A percentile compares a stretch with the other conserved stretches of the same genome.
These are phyloP conservation scores for Phaonia tiefii DNA, from an alignment of 2,888 invertebrate species.

Conservation along the genomic window DNA sequence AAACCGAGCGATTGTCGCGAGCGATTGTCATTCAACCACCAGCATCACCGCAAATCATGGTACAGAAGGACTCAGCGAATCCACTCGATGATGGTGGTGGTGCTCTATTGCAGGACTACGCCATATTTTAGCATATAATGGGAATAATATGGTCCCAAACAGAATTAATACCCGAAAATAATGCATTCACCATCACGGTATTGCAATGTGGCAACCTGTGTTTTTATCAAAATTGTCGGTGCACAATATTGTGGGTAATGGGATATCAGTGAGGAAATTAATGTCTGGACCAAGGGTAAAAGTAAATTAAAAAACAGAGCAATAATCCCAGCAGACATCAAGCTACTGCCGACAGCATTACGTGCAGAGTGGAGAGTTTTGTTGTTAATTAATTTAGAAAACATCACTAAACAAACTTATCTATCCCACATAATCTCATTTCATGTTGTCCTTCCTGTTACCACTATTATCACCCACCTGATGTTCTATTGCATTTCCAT, in stretches of 20 bases:
- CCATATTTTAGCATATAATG: slow-evolving; percentile 84
- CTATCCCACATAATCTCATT: slow-evolving; percentile 4
- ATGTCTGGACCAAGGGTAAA: slow-evolving; percentile 90
- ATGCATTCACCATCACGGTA: slow-evolving; percentile 86
- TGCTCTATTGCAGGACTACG: slow-evolving; percentile 84
- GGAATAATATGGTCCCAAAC: slow-evolving; percentile 87
- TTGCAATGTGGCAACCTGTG: slow-evolving; percentile 91
- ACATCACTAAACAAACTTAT: slow-evolving; percentile 7
- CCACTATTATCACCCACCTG: neutral
- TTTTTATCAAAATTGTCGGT: slow-evolving; percentile 88
- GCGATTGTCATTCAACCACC: slow-evolving; percentile 87
- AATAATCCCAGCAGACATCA: too few relatives aligned
- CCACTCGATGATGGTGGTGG: slow-evolving; percentile 83
- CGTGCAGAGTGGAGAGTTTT: neutral
- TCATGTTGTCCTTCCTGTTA: too few relatives aligned
- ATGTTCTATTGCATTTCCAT: slow-evolving; percentile 51
- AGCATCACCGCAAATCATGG: slow-evolving; percentile 82
- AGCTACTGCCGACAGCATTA: neutral
- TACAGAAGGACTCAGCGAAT: slow-evolving; percentile 88
- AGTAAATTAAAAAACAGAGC: slow-evolving; percentile 81
- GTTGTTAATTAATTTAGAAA: slow-evolving; percentile 2
- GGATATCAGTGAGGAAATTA: slow-evolving; percentile 87
- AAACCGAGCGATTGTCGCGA: too few relatives aligned
- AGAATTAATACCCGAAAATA: slow-evolving; percentile 86
- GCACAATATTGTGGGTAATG: slow-evolving; percentile 88